Evolutionary conservation across 2,888 invertebrate species (phyloP).

Genomic region (Caenorhabditis sp.): DNA sequence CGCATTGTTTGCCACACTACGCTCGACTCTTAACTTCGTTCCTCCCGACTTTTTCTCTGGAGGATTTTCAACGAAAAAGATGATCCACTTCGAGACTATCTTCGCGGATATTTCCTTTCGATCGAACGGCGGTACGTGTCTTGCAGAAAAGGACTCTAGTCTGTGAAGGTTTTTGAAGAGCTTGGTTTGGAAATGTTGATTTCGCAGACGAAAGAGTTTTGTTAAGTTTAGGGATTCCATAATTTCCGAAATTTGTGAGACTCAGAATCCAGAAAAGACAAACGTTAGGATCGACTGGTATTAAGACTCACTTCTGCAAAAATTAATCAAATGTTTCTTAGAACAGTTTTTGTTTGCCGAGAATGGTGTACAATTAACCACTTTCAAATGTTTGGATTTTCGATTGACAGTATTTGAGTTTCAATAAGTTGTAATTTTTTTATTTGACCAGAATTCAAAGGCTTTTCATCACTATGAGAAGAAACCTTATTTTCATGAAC

Average conservation of each 20-base stretch:
- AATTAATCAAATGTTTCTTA: too few species aligned
- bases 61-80: conserved; percentile 29
- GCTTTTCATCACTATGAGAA: not conserved
- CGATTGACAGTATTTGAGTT: not conserved
- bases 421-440: not conserved
- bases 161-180: not conserved
- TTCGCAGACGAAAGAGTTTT: not conserved
- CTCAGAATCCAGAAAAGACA: too few species aligned
- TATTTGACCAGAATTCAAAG: not conserved
- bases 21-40: conserved; percentile 44
- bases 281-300: too few species aligned
- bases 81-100: conserved; percentile 46
- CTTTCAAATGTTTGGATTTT: not conserved
- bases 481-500: too few species aligned
- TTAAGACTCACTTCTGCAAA: too few species aligned
- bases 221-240: too few species aligned
- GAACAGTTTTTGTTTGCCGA: not conserved
- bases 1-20: conserved; percentile 49
- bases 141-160: not conserved
- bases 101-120: conserved; percentile 54
- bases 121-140: conserved; percentile 53
- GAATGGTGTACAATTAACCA: not conserved
- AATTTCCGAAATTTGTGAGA: not conserved
- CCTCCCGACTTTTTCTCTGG: conserved; percentile 32
- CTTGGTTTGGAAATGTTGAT: not conserved